Evolutionary conservation across 1,140 invertebrate genomes (phyloP).

Genomic region (Camponotus pennsylvanicus): DNA sequence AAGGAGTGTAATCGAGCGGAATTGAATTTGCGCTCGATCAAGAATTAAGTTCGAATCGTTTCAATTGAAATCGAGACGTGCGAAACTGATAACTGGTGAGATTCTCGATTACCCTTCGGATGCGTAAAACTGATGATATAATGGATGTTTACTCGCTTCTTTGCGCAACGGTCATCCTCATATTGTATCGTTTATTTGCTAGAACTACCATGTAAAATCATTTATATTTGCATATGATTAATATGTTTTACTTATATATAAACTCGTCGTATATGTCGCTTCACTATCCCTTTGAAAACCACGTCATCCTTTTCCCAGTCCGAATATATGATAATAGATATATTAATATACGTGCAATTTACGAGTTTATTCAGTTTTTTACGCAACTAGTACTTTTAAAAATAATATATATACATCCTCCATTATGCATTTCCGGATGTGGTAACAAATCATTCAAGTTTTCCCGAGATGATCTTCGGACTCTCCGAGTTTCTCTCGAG

Average conservation of each 20-base stretch:
- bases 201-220: constrained; percentile 84
- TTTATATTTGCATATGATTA: constrained; percentile 86
- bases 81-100: constrained; percentile 39
- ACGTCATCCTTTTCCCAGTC: constrained; percentile 12
- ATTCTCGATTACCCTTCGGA: constrained; percentile 35
- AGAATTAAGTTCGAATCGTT: neutral
- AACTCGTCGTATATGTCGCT: constrained; percentile 45
- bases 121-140: constrained; percentile 56
- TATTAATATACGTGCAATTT: no score
- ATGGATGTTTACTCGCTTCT: constrained; percentile 76
- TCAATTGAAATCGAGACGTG: constrained; percentile 8
- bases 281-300: neutral
- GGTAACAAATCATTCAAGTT: neutral
- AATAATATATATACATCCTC: neutral
- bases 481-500: constrained; percentile 18
- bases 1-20: constrained; percentile 3
- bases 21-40: constrained; percentile 10
- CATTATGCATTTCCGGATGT: neutral
- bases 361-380: no score
- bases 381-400: neutral
- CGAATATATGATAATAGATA: no score
- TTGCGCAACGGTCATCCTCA: constrained; percentile 79
- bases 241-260: constrained; percentile 85
- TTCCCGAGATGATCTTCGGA: constrained; percentile 7
- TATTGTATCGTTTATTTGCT: constrained; percentile 84